Percentiles rank a stretch among this genome's conserved stretches.
These are phyloP conservation scores for Harpalus rubripes DNA, from an alignment of 2,888 invertebrate genomes.

Conservation along the genomic window DNA sequence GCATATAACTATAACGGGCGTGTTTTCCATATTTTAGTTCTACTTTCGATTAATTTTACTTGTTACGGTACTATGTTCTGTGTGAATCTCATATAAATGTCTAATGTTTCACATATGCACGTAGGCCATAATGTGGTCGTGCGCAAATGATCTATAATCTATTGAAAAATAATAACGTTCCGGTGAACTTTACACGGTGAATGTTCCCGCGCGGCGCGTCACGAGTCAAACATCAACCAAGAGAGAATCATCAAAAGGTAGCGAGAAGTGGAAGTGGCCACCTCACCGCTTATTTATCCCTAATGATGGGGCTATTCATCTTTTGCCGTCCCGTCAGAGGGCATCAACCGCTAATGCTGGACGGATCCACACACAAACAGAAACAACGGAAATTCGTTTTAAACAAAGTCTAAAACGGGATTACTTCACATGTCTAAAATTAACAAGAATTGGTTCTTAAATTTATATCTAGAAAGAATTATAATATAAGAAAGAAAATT, in stretches of 20 bases:
- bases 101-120: conserved; percentile 5
- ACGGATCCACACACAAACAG: not conserved
- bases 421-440: too few species aligned
- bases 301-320: conserved; percentile 53
- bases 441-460: too few species aligned
- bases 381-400: not conserved
- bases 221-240: conserved; percentile 39
- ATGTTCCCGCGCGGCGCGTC: conserved; percentile 19
- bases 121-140: conserved; percentile 42
- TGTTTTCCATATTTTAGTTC: too few species aligned
- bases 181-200: conserved; percentile 59
- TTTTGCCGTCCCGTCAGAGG: conserved; percentile 29
- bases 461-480: too few species aligned
- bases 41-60: not conserved
- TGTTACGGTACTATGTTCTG: not conserved
- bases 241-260: conserved; percentile 46
- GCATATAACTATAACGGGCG: too few species aligned
- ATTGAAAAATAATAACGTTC: conserved; percentile 56
- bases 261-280: conserved; percentile 43
- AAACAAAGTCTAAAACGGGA: not conserved
- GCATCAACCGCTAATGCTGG: conserved; percentile 21
- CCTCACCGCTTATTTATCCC: conserved; percentile 41
- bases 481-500: too few species aligned
- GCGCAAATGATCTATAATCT: conserved; percentile 59
- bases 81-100: conserved; percentile 23